Evolutionary conservation across 2,888 invertebrate species (phyloP).

Genomic region (Agrotis segetum): DNA sequence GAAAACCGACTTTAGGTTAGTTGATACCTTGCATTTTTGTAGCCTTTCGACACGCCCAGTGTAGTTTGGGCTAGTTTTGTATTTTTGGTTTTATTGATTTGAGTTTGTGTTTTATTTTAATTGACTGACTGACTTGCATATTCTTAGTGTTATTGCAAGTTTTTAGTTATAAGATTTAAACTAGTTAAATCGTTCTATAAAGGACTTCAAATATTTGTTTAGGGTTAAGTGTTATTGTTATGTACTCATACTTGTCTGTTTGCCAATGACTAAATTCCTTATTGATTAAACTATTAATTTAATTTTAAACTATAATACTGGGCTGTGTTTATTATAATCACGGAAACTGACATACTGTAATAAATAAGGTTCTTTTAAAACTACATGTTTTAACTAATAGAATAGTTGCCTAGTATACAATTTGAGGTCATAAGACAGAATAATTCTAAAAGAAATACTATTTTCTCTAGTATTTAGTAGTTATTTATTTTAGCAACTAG

Average conservation of each 20-base stretch:
- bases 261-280: neutral
- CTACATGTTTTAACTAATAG: neutral
- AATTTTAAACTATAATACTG: slow-evolving; percentile 14
- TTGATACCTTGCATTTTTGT: slow-evolving; percentile 12
- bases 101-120: slow-evolving; percentile 24
- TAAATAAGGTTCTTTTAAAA: slow-evolving; percentile 2
- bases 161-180: slow-evolving; percentile 14
- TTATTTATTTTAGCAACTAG: slow-evolving; percentile 44
- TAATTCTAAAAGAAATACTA: neutral
- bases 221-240: slow-evolving; percentile 36
- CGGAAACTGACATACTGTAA: slow-evolving; percentile 3
- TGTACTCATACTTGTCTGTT: slow-evolving; percentile 13
- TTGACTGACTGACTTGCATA: slow-evolving; percentile 35
- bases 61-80: slow-evolving; percentile 19
- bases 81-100: slow-evolving; percentile 20
- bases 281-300: slow-evolving; percentile 16
- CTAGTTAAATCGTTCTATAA: slow-evolving; percentile 6
- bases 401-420: neutral
- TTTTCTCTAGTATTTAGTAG: slow-evolving; percentile 8
- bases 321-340: slow-evolving; percentile 35
- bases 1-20: slow-evolving; percentile 17
- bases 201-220: slow-evolving; percentile 14
- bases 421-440: neutral
- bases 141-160: slow-evolving; percentile 36
- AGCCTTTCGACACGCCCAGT: slow-evolving; percentile 19